These are phyloP conservation scores for Stenodera caucasica DNA, from an alignment of 2,888 invertebrate genomes.

Conservation along the genomic window DNA sequence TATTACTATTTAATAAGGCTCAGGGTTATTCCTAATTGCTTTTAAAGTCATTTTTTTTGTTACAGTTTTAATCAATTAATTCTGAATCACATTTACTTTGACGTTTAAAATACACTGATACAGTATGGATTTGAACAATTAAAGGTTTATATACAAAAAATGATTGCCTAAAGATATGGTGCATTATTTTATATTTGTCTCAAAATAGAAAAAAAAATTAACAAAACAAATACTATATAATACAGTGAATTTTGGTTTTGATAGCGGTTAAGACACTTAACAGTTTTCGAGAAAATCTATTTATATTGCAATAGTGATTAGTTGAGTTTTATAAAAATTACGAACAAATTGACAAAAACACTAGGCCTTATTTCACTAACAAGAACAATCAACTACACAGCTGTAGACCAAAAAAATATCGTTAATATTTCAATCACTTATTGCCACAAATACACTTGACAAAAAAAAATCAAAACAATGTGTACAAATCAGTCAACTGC, in stretches of 20 bases:
- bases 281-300: not conserved
- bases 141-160: not conserved
- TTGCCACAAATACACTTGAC: constrained; percentile 24
- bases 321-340: not conserved
- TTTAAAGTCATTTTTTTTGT: constrained; percentile 27
- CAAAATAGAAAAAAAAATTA: too few species aligned
- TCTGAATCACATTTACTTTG: constrained; percentile 29
- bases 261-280: constrained; percentile 29
- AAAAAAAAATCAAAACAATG: not conserved
- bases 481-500: constrained; percentile 19
- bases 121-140: constrained; percentile 2
- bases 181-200: not conserved
- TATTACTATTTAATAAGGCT: constrained; percentile 40
- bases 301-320: not conserved
- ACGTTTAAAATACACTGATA: constrained; percentile 20
- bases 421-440: constrained; percentile 22
- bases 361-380: constrained; percentile 25
- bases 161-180: constrained; percentile 5
- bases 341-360: constrained; percentile 1
- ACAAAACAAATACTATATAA: too few species aligned
- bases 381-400: constrained; percentile 21
- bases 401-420: constrained; percentile 23
- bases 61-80: constrained; percentile 4
- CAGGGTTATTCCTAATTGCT: constrained; percentile 37
- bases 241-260: not conserved